A percentile compares a stretch with the other conserved stretches of the same genome.
phyloP scores from a whole-genome alignment of 2,797 vertebrate species.

The Choloepus didactylus region DNA sequence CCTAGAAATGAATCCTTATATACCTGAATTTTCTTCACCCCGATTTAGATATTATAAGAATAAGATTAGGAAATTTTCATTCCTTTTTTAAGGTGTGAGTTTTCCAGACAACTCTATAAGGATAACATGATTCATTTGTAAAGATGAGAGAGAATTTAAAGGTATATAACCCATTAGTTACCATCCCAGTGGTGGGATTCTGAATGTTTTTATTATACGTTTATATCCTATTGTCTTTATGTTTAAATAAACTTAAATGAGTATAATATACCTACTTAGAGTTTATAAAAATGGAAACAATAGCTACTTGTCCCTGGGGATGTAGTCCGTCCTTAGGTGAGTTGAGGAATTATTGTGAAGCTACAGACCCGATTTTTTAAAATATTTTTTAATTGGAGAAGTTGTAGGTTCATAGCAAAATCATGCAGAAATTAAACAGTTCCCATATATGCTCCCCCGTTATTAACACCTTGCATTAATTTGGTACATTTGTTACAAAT shows the following conservation, averaged over 20 bases:
- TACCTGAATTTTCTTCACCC: conserved; percentile 53
- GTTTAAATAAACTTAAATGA: conserved; percentile 60
- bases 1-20: conserved; percentile 39
- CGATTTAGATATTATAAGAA: conserved; percentile 26
- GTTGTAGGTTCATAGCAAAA: no score
- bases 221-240: conserved; percentile 56
- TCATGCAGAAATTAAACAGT: no score
- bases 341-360: conserved; percentile 40
- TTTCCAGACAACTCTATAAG: conserved; percentile 21
- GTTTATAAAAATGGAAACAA: conserved; percentile 59
- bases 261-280: background rate
- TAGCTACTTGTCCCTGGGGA: conserved; percentile 11
- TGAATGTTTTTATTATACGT: conserved; percentile 31
- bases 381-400: no score
- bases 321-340: conserved; percentile 8
- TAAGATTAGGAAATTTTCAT: conserved; percentile 30
- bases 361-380: background rate
- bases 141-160: conserved; percentile 51
- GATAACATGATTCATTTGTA: conserved; percentile 51
- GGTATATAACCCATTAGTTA: background rate
- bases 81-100: conserved; percentile 23
- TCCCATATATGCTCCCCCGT: no score
- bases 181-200: conserved; percentile 22
- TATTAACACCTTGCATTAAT: no score
- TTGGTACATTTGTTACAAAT: no score